These are phyloP conservation scores for Oncorhynchus mykiss DNA, from an alignment of 2,113 vertebrate species.

Conservation along the genomic window DNA sequence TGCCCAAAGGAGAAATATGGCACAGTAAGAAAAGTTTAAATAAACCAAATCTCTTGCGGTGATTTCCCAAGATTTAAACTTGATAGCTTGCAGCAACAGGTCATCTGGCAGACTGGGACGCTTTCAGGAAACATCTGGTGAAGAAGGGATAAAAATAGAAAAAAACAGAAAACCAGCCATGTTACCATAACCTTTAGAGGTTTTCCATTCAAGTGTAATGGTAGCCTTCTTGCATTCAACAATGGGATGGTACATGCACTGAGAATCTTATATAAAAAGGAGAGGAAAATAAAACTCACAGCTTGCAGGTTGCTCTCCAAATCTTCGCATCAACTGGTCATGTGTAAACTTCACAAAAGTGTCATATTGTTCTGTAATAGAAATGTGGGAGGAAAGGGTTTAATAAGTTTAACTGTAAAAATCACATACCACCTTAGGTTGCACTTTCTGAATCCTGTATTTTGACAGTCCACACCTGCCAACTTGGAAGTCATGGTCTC, in stretches of 20 bases:
- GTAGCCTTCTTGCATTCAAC: background rate
- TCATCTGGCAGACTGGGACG: conserved; percentile 77
- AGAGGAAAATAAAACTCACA: conserved; percentile 81
- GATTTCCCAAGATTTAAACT: conserved; percentile 59
- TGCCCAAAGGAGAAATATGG: conserved; percentile 90
- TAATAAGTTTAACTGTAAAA: background rate
- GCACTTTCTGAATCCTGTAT: background rate
- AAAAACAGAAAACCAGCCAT: conserved; percentile 44
- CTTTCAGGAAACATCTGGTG: conserved; percentile 91
- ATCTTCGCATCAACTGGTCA: conserved; percentile 97
- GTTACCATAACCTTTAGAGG: conserved; percentile 33
- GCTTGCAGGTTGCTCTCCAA: conserved; percentile 98
- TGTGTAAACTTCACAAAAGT: conserved; percentile 99
- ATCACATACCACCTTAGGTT: background rate
- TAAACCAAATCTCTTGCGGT: conserved; percentile 77
- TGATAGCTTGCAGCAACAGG: conserved; percentile 83
- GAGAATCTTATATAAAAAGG: background rate
- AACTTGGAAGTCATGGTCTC: conserved; percentile 97
- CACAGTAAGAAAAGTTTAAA: conserved; percentile 77
- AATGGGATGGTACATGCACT: conserved; percentile 20
- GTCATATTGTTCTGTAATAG: conserved; percentile 93
- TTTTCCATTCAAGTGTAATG: conserved; percentile 1
- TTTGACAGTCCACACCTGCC: conserved; percentile 80
- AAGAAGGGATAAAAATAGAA: conserved; percentile 6
- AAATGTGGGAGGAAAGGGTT: background rate